These are phyloP conservation scores for Orthosia gracilis DNA, from an alignment of 2,888 invertebrate genomes.

Conservation along the genomic window DNA sequence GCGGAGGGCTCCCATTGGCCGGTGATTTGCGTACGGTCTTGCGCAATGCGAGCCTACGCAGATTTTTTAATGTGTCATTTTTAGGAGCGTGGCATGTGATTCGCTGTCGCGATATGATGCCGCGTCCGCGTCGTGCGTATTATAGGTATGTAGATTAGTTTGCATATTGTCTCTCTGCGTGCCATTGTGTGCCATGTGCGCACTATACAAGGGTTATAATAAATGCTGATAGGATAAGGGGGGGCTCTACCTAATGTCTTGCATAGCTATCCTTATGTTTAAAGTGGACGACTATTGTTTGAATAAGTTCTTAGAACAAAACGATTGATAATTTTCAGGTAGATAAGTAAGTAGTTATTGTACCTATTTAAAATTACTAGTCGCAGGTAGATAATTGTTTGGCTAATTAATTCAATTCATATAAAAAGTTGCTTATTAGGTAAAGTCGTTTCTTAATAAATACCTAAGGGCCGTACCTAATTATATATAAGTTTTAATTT, in stretches of 20 bases:
- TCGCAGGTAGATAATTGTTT: neutral
- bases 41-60: slow-evolving; percentile 79
- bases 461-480: neutral
- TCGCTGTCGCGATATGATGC: slow-evolving; percentile 74
- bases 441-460: neutral
- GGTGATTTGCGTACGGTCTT: slow-evolving; percentile 81
- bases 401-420: neutral
- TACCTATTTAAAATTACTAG: neutral
- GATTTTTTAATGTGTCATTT: slow-evolving; percentile 82
- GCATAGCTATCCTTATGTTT: neutral
- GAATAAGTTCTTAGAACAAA: neutral
- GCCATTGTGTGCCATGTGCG: slow-evolving; percentile 39
- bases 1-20: slow-evolving; percentile 81
- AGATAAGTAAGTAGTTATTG: neutral
- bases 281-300: neutral
- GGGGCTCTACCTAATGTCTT: slow-evolving; percentile 26
- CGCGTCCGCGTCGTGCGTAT: slow-evolving; percentile 37
- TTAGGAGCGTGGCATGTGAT: slow-evolving; percentile 78
- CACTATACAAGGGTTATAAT: slow-evolving; percentile 29
- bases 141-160: slow-evolving; percentile 60
- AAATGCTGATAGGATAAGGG: slow-evolving; percentile 7
- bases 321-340: neutral
- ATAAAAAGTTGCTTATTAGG: neutral
- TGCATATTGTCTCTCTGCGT: slow-evolving; percentile 56
- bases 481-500: neutral